Conservation (phyloP, 2,113 vertebrate species). For the Gadus chalcogrammus region DNA sequence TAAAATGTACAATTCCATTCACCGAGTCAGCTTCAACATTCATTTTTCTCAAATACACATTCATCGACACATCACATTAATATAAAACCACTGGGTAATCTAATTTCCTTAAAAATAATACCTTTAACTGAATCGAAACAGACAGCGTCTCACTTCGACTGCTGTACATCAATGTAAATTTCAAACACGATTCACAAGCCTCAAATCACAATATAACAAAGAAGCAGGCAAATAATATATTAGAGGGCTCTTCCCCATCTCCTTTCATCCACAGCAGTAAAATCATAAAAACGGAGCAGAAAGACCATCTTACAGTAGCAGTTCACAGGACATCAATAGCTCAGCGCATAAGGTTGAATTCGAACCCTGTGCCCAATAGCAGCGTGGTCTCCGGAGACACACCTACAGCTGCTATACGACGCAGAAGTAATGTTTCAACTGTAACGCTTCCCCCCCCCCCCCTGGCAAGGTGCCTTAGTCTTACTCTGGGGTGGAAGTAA, state of each 20-base stretch:
- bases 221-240: conserved; percentile 17
- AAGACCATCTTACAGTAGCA: too few relatives aligned
- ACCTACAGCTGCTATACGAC: too few relatives aligned
- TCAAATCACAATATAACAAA: conserved; percentile 44
- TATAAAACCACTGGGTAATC: conserved; percentile 36
- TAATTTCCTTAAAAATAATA: conserved; percentile 28
- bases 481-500: too few relatives aligned
- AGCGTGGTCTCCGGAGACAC: too few relatives aligned
- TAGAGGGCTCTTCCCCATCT: conserved; percentile 19
- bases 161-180: conserved; percentile 1
- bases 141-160: conserved; percentile 19
- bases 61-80: conserved; percentile 37
- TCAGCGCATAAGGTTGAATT: too few relatives aligned
- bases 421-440: too few relatives aligned
- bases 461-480: too few relatives aligned
- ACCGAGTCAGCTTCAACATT: conserved; percentile 59
- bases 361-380: too few relatives aligned
- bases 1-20: conserved; percentile 53
- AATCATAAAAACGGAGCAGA: conserved; percentile 13
- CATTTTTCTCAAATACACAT: conserved; percentile 45
- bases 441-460: conserved; percentile 7
- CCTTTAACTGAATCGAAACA: conserved; percentile 28
- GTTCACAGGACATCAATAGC: too few relatives aligned
- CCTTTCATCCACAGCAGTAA: conserved; percentile 29
- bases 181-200: conserved; percentile 42